Evolutionary conservation across 2,113 vertebrate species (phyloP), one percentile per base, ranked within the genome.

Genomic region (Carassius gibelio): DNA sequence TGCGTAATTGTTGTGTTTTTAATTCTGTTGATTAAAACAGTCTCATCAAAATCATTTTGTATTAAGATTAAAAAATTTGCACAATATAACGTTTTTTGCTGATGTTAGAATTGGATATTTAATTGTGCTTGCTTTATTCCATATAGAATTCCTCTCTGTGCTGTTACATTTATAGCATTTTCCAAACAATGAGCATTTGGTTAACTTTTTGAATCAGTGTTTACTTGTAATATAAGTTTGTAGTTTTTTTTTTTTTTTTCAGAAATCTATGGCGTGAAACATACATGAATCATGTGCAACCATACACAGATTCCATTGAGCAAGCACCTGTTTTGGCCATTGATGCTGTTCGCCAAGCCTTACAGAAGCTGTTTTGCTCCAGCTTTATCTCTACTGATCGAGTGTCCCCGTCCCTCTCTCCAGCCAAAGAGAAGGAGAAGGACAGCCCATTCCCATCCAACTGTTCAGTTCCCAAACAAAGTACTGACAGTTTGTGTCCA

Each of bases 181-280:
- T 42, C 7, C 8, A 42, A 4, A 1, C 30, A 19, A 9, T 34
- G 17, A 9, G 3, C 3, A 19, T 69, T 69, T 69, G 15, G 66
- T 57, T 17, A 57, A 64, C 62, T 68, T 26, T 34, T 26, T 52
- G 3, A 75, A 75, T 50, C 13, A 52, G n/a, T 52, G 42, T 75
- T 23, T 38, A 21, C 15, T 10, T 45, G 42, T 10, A 45, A 45
- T 42, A 52, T 57, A 1, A 8, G 57, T 42, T 21, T 87, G 77
- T 66, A 36, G 38, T 10, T 10, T 45, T 45, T 45, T 45, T 86
- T 42, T 87, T 89, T 23, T 1, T 57, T 19, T 94, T 93, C 86
- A 95, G 93, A 55, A 99, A 99, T 91, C 89, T 98, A 45, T 99
- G 98, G 98, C 91, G 86, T 45, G 95, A 92, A 23, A 94, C 96